phyloP scores from a whole-genome alignment of 2,113 vertebrate genomes.

The Bothrops jararaca region DNA sequence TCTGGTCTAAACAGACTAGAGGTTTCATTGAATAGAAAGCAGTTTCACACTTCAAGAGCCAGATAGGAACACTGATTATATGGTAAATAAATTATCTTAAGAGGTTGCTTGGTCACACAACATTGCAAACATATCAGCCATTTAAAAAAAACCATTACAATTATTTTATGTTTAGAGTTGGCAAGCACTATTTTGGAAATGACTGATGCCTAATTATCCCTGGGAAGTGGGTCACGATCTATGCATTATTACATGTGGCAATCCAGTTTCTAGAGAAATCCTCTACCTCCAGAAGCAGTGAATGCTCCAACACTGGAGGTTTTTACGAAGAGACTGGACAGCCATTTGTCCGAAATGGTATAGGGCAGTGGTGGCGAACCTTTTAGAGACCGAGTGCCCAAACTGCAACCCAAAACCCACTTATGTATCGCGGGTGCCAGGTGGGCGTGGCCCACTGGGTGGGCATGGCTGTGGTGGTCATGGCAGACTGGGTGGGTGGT shows the following conservation, averaged over 20 bases:
- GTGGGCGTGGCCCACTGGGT: no score
- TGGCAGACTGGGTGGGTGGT: no score
- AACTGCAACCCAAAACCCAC: no score
- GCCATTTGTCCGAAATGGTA: no score
- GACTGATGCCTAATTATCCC: neutral
- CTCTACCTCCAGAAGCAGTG: neutral
- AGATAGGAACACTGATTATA: neutral
- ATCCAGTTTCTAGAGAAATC: neutral
- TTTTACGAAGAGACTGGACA: no score
- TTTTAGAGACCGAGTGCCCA: no score
- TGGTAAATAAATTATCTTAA: neutral
- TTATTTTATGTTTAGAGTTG: neutral
- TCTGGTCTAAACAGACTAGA: neutral
- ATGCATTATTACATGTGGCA: neutral
- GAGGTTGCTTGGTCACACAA: neutral
- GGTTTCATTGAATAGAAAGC: neutral
- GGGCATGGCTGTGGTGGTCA: no score
- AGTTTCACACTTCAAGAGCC: neutral
- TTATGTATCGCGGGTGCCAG: no score
- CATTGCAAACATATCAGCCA: neutral
- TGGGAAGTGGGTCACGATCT: neutral
- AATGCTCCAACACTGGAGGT: no score
- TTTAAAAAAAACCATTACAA: neutral
- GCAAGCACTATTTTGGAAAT: neutral
- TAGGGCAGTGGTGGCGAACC: no score